Base-by-base conservation (phyloP, 2,888 invertebrate genomes). In the Drosophila mettleri region DNA sequence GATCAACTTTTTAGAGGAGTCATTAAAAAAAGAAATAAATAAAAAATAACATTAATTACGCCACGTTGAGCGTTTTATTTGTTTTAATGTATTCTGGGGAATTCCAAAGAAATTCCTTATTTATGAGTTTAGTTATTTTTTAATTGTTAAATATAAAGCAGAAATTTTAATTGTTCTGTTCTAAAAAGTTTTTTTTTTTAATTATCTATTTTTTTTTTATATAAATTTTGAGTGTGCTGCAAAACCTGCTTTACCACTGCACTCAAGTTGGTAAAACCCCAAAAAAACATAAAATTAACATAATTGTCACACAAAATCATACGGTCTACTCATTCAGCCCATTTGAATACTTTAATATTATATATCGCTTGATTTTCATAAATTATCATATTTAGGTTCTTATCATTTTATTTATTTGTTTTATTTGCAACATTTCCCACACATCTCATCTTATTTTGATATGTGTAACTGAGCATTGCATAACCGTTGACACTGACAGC, bases 171-270 rank as follows among this genome's bases (percentile, higher is more conserved):
- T 65, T 27, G 69, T 62, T 59, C n/a, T 57, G 49, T 60, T 69
- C 43, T 57, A 20, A 62, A 54, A 31, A 31, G 14, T 38, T 62
- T 41, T 64, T 39, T 22, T 31, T 12, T n/a, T 10, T 2, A 57
- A 58, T 59, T 36, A 34, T n/a, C 9, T 63, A 39, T 61, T 63
- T 75, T 33, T 61, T 22, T 24, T 20, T 27, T n/a, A n/a, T n/a
- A n/a, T n/a, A n/a, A n/a, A 20, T 29, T 49, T 16, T 18, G 12
- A 9, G 12, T n/a, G 55, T 29, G 20, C 22, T 8, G 2, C 8
- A 31, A 76, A 84, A 84, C 84, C 73, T 61, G 84, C 72, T 75
- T 58, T 12, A 20, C 57, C 46, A 18, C 34, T 63, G 31, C 60
- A 64, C 10, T 33, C 8, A 29, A 45, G 3, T 8, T 60, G 76